Evolutionary conservation across 1,140 invertebrate species (phyloP), one percentile per base, ranked within the genome.

Genomic region (Magallana ariakensis): DNA sequence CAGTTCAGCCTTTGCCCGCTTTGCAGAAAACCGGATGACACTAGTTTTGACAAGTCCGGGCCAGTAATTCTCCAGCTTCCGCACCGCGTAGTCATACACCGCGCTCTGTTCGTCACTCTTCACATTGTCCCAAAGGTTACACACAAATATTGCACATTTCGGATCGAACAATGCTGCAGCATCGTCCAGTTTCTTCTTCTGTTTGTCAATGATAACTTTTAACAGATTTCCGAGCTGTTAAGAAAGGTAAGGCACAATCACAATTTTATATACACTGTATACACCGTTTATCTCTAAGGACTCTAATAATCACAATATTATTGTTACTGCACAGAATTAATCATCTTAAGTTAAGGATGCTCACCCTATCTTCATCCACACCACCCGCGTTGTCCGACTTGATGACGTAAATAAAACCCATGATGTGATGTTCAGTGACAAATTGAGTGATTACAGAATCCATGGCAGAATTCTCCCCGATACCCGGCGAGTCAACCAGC

Each of bases 351-450:
- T 46, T 46, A 46, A 46, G 33, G 33, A 75, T n/a, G 80, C 88
- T 85, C 87, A 93, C 92, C 84, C 91, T 89, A 81, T 92, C 92
- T 57, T 92, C 92, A 33, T 92, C 89, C 1, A 93, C 90, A 33
- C 92, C 92, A 0, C 92, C 92, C n/a, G 90, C 90, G 58, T 90
- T 90, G 70, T 92, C 92, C n/a, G 90, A 90, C 58, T 92, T 93
- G 57, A 93, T 90, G 54, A 92, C 86, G 75, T 93, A 93, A 33
- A 93, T 86, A 85, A 92, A 93, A 9, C 87, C 92, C 46, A 88
- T 88, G 26, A 92, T 91, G 13, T 88, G 81, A 58, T 91, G 86
- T 10, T 84, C 80, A 22, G 82, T 70, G 56, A 93, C 88, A 87
- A 89, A 93, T 8, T 88, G 66, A 58, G 87, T 85, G 11, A 92